These are phyloP conservation scores for Bufotes viridis DNA, from an alignment of 2,797 vertebrate genomes.

Conservation along the genomic window DNA sequence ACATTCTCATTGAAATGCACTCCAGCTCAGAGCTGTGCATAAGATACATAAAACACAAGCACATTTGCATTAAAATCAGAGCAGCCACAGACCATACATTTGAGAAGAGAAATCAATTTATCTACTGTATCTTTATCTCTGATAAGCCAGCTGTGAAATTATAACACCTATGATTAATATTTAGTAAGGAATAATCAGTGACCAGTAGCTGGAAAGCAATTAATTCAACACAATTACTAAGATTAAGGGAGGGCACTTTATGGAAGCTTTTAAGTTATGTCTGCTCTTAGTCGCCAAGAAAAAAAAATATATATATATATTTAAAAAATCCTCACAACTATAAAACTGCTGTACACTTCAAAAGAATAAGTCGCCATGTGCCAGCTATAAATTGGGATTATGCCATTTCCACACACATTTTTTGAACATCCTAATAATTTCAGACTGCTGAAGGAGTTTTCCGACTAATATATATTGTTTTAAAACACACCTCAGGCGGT, in stretches of 20 bases:
- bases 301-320: not conserved
- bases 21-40: not conserved
- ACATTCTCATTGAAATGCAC: slow-evolving; percentile 52
- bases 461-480: too few relatives aligned
- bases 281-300: not conserved
- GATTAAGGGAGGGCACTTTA: slow-evolving; percentile 41
- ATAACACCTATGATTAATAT: slow-evolving; percentile 62
- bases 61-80: slow-evolving; percentile 54
- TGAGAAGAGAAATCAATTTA: slow-evolving; percentile 54
- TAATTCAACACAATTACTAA: slow-evolving; percentile 55
- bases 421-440: too few relatives aligned
- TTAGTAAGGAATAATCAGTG: slow-evolving; percentile 56
- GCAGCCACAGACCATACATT: slow-evolving; percentile 51
- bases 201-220: slow-evolving; percentile 58
- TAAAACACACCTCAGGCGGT: too few relatives aligned
- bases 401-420: not conserved
- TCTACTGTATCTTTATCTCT: slow-evolving; percentile 56
- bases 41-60: slow-evolving; percentile 48
- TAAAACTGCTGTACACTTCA: slow-evolving; percentile 32
- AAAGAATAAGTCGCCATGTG: slow-evolving; percentile 12
- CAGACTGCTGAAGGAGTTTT: too few relatives aligned
- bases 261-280: slow-evolving; percentile 45
- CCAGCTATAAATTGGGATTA: not conserved
- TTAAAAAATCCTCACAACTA: not conserved
- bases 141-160: slow-evolving; percentile 61